These are phyloP conservation scores for Ennomos erosarius DNA, from an alignment of 2,888 invertebrate species.

Conservation along the genomic window DNA sequence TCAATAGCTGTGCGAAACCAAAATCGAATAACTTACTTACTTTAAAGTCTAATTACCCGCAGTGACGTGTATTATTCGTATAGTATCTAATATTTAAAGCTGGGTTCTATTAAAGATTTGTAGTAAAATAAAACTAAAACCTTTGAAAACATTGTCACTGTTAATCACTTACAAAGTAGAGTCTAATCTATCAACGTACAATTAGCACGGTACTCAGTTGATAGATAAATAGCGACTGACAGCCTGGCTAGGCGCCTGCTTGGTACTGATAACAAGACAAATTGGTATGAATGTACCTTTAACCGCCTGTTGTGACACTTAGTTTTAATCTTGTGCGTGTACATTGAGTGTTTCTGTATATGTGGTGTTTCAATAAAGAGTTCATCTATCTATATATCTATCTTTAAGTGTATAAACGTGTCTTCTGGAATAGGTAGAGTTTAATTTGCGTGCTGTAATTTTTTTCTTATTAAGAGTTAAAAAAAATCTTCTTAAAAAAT, in stretches of 20 bases:
- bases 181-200: conserved; percentile 61
- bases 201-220: conserved; percentile 58
- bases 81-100: no score
- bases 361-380: no score
- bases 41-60: no score
- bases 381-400: no score
- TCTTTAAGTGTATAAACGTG: conserved; percentile 4
- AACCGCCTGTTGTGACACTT: no score
- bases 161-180: conserved; percentile 29
- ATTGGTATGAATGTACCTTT: conserved; percentile 47
- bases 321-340: no score
- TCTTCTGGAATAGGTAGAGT: conserved; percentile 2
- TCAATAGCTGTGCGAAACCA: no score
- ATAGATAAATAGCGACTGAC: conserved; percentile 62
- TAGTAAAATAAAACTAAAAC: not conserved
- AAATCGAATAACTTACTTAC: no score
- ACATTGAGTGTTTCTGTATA: no score
- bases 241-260: conserved; percentile 58
- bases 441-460: not conserved
- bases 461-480: not conserved
- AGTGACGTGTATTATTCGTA: no score
- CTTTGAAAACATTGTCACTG: not conserved
- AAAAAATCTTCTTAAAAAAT: no score
- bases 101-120: no score
- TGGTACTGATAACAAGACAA: conserved; percentile 64